A percentile compares a stretch with the other conserved stretches of the same genome.
These are phyloP conservation scores for Bucorvus abyssinicus DNA, from an alignment of 2,797 vertebrate species.

Conservation along the genomic window DNA sequence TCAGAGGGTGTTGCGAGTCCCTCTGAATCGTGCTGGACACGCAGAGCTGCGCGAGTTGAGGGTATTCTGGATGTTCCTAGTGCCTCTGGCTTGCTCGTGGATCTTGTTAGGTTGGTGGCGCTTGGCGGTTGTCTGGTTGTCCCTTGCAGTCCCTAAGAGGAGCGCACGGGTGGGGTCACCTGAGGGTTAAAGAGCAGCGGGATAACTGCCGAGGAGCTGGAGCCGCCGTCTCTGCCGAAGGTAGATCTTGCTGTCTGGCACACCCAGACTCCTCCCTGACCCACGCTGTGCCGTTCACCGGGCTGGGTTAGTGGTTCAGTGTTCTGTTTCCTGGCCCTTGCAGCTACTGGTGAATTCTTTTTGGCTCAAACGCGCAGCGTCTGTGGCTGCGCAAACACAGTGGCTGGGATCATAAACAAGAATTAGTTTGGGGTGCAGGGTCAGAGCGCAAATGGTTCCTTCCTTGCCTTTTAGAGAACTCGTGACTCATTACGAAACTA, in stretches of 20 bases:
- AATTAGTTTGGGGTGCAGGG: not conserved
- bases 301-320: not conserved
- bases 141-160: not conserved
- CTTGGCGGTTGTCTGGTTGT: not conserved
- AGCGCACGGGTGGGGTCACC: not conserved
- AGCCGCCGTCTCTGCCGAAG: not conserved
- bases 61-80: not conserved
- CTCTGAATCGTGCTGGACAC: not conserved
- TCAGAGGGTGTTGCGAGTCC: not conserved
- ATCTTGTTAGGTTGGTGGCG: not conserved
- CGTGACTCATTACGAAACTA: constrained; percentile 38
- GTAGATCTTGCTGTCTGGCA: not conserved
- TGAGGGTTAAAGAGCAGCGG: not conserved
- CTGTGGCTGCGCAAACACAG: not conserved
- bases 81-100: fast-evolving
- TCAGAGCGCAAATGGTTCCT: not conserved
- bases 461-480: not conserved
- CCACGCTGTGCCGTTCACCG: fast-evolving
- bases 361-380: not conserved
- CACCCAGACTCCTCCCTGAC: not conserved
- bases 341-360: not conserved
- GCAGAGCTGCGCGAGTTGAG: not conserved
- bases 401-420: not conserved
- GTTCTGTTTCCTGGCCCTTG: not conserved
- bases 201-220: not conserved